These are phyloP conservation scores for Gymnogyps californianus DNA, from an alignment of 2,113 vertebrate genomes.

Conservation along the genomic window DNA sequence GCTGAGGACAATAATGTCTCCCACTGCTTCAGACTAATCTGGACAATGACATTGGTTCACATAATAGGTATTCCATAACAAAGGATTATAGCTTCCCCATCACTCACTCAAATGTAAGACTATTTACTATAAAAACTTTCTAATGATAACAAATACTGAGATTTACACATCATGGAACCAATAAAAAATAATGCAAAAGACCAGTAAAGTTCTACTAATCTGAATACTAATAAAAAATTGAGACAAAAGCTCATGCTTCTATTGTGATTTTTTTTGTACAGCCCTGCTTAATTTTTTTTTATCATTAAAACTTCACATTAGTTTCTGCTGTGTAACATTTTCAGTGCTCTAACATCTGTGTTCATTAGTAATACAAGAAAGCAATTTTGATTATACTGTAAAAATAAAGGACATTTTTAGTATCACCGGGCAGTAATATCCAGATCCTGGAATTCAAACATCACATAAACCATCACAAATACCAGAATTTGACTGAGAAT, in stretches of 20 bases:
- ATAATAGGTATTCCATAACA: background rate
- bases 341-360: background rate
- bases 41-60: background rate
- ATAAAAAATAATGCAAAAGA: background rate
- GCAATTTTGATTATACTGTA: background rate
- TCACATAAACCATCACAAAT: background rate
- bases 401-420: background rate
- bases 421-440: background rate
- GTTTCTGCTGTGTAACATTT: background rate
- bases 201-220: background rate
- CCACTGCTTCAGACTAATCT: background rate
- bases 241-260: background rate
- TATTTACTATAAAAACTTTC: background rate
- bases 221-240: background rate
- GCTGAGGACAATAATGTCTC: background rate
- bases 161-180: background rate
- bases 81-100: background rate
- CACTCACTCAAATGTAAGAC: background rate
- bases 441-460: background rate
- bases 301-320: background rate
- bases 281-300: background rate
- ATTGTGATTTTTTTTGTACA: background rate
- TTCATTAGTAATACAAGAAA: background rate
- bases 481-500: background rate
- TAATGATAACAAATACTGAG: background rate